phyloP scores from a whole-genome alignment of 2,113 vertebrate genomes.

The Mionectes macconnelli region DNA sequence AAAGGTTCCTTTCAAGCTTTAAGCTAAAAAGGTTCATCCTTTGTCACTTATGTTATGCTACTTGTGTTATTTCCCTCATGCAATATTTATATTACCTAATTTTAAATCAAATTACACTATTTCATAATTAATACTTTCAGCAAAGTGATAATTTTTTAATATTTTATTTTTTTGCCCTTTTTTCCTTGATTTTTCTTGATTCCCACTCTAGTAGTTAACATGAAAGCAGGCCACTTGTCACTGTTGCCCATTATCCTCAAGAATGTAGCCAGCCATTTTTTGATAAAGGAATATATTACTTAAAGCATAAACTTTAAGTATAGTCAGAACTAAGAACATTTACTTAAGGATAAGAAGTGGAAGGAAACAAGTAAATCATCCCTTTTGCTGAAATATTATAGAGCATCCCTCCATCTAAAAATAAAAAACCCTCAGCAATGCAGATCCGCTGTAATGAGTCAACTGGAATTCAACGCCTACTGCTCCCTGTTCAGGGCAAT shows the following conservation, averaged over 20 bases:
- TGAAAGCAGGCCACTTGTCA: not conserved
- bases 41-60: not conserved
- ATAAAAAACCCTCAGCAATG: not conserved
- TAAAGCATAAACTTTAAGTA: not conserved
- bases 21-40: not conserved
- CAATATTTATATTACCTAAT: not conserved
- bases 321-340: not conserved
- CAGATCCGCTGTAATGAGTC: not conserved
- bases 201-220: not conserved
- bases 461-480: not conserved
- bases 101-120: not conserved
- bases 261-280: not conserved
- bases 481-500: not conserved
- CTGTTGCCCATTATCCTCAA: not conserved
- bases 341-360: not conserved
- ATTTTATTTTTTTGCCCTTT: not conserved
- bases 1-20: not conserved
- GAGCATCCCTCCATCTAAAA: not conserved
- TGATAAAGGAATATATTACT: not conserved
- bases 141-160: not conserved
- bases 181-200: not conserved
- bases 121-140: not conserved
- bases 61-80: not conserved
- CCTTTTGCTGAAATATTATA: not conserved
- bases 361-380: constrained; percentile 15